Conservation (phyloP, 2,888 invertebrate genomes). For the Eumacrocentrus americanus region DNA sequence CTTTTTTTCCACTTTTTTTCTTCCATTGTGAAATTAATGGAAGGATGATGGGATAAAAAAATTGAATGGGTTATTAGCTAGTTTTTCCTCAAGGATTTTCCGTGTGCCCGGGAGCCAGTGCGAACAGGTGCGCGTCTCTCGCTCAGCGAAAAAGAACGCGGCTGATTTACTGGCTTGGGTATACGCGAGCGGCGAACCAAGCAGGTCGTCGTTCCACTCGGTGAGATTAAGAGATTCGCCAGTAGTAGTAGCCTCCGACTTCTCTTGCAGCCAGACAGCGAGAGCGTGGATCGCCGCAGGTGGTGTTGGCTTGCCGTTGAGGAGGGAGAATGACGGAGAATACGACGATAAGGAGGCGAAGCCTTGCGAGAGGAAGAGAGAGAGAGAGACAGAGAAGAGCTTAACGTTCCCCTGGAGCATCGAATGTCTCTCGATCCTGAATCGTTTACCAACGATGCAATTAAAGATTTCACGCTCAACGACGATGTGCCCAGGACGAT, state of each 20-base stretch:
- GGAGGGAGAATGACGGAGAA: background rate
- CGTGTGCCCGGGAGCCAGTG: background rate
- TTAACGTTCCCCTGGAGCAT: slow-evolving; percentile 9
- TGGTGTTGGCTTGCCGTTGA: background rate
- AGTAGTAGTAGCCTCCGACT: background rate
- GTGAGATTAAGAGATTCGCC: slow-evolving; percentile 4
- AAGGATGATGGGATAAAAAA: background rate
- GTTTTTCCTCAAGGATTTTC: background rate
- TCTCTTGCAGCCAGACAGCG: slow-evolving; percentile 1
- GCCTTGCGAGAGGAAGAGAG: background rate
- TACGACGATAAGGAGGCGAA: background rate
- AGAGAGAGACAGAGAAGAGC: background rate
- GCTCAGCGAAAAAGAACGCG: slow-evolving; percentile 9
- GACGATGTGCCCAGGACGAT: slow-evolving; percentile 1
- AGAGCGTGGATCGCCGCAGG: background rate
- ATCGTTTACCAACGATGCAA: slow-evolving; percentile 26
- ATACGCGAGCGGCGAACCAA: slow-evolving; percentile 10
- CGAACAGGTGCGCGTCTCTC: background rate
- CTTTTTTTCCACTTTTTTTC: background rate
- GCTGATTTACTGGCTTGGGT: slow-evolving; percentile 1
- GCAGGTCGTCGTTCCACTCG: slow-evolving; percentile 4
- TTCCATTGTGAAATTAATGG: too few species aligned
- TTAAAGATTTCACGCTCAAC: slow-evolving; percentile 27
- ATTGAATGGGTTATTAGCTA: background rate
- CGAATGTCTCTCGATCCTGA: slow-evolving; percentile 14